Percentiles rank a stretch among this genome's conserved stretches.
phyloP scores from a whole-genome alignment of 2,113 vertebrate species.

The Prunella himalayana region DNA sequence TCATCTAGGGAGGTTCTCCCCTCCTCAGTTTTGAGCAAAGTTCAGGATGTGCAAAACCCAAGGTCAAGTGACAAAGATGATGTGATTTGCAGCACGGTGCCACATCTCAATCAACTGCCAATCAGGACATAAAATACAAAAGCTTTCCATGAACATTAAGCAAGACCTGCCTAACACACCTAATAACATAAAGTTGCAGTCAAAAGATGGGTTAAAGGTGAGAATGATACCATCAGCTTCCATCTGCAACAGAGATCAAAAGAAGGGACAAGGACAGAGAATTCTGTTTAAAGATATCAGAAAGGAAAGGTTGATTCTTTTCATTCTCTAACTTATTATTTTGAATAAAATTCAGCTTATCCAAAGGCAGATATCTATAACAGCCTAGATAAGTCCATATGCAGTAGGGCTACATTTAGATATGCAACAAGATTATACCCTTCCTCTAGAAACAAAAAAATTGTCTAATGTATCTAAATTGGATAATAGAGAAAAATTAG shows the following conservation, averaged over 20 bases:
- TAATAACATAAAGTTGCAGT: not conserved
- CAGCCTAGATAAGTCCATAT: not conserved
- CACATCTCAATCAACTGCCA: not conserved
- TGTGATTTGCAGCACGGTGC: not conserved
- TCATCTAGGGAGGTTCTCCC: fast-evolving
- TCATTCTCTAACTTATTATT: not conserved
- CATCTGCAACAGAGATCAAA: not conserved
- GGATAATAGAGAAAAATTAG: not conserved
- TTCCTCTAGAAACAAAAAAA: not conserved
- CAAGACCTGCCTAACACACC: not conserved
- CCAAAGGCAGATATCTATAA: not conserved
- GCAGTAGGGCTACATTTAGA: not conserved
- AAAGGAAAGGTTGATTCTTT: not conserved
- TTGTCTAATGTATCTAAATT: not conserved
- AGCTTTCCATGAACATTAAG: too few relatives aligned
- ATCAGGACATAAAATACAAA: not conserved
- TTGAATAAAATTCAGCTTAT: not conserved
- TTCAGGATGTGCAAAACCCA: not conserved
- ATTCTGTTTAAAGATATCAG: not conserved
- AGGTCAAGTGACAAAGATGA: fast-evolving
- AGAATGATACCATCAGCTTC: not conserved
- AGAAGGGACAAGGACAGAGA: not conserved
- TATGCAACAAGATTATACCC: not conserved
- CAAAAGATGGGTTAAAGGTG: not conserved
- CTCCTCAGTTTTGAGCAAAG: not conserved